Base-by-base conservation (phyloP, 2,888 invertebrate species). In the Lycia hirtaria region DNA sequence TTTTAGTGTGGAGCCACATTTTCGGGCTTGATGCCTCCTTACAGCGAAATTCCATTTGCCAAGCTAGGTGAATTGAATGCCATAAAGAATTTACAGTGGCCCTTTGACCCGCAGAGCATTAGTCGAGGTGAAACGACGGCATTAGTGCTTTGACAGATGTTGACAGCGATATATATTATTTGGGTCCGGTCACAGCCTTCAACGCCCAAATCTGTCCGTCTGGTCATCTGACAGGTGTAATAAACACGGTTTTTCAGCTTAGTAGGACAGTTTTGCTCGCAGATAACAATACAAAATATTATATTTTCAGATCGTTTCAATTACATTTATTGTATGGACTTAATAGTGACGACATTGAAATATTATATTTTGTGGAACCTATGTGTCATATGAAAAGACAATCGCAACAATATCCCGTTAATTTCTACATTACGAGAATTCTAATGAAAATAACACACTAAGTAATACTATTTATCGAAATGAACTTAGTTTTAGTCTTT, bases 31-130 rank as follows among this genome's bases (percentile, higher is more conserved):
- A 71, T 63, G 68, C 62, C 62, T 67, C 59, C 68, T 74, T 73
- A 83, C 82, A 83, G 61, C 72, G 72, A 78, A 83, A 81, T 69
- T 78, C 83, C 82, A 83, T 84, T 83, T 81, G 75, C 71, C 60
- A 50, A 61, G 64, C 70, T 69, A 73, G 73, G 68, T 71, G 69
- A 60, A 70, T 71, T 71, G 76, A 78, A 75, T 71, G 62, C 65
- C 65, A 71, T 72, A 71, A 74, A 74, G 74, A 75, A 78, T 76
- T 76, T 76, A 78, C 74, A 72, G 73, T 73, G 60, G 64, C 68
- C 73, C 74, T 70, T 64, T 74, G 73, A 67, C 72, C 72, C 72
- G 52, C 33, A 49, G 57, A 59, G 60, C 74, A 76, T 78, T 79
- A 73, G 71, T 69, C 63, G 64, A 60, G 60, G 65, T 63, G 57